Conservation (phyloP, 2,113 vertebrate species). For the Mastomys natalensis region DNA sequence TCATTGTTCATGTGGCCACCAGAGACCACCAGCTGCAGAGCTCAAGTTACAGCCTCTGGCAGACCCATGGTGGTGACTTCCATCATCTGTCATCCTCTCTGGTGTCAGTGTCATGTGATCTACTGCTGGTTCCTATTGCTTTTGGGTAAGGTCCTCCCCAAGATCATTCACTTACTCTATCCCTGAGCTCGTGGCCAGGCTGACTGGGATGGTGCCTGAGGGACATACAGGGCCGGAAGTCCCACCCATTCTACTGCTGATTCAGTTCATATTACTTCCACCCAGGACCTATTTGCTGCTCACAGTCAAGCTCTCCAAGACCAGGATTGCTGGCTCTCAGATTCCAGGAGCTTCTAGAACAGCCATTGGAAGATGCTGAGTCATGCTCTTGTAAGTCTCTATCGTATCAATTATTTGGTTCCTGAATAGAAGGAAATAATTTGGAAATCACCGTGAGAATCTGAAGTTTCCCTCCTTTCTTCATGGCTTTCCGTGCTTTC, state of each 20-base stretch:
- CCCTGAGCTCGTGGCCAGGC: neutral
- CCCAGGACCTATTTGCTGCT: neutral
- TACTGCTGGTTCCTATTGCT: neutral
- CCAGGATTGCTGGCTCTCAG: neutral
- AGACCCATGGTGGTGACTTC: neutral
- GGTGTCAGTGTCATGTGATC: neutral
- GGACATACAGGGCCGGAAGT: neutral
- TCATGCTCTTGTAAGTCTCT: neutral
- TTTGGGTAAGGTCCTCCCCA: neutral
- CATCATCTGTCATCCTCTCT: neutral
- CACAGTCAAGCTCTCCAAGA: neutral
- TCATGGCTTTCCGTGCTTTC: neutral
- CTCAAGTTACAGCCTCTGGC: neutral
- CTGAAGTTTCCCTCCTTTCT: neutral
- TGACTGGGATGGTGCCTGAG: neutral
- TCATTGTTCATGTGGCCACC: neutral
- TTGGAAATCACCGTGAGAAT: neutral
- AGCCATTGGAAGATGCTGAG: too few relatives aligned
- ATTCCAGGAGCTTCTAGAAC: neutral
- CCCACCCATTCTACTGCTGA: neutral
- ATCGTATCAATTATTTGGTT: neutral
- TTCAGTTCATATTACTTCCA: neutral
- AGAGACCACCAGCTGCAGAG: conserved; percentile 21
- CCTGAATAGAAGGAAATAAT: neutral
- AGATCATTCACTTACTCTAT: neutral